These are phyloP conservation scores for Phymorhynchus buccinoides DNA, from an alignment of 1,140 invertebrate species.

Conservation along the genomic window DNA sequence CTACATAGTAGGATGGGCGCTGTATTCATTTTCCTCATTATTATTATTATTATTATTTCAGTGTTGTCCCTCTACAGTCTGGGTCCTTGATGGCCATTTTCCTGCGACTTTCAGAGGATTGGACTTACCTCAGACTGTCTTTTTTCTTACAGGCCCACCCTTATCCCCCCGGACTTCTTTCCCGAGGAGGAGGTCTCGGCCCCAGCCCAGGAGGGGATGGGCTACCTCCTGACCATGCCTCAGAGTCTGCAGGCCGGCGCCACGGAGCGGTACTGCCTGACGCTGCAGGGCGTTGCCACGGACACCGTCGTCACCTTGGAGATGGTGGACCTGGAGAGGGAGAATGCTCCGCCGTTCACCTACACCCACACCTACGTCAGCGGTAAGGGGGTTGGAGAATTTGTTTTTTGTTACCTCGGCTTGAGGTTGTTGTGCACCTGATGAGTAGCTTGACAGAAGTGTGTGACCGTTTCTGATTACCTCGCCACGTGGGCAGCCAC, in stretches of 20 bases:
- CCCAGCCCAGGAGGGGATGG: conserved; percentile 15
- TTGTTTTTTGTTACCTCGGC: too few species aligned
- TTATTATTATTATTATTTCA: too few species aligned
- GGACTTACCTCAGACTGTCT: too few species aligned
- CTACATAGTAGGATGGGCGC: too few species aligned
- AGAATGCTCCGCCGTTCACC: conserved; percentile 7
- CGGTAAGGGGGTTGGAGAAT: not conserved
- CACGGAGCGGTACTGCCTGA: conserved; percentile 53
- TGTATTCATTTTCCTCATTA: too few species aligned
- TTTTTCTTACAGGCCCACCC: conserved; percentile 37
- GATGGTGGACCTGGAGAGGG: not conserved
- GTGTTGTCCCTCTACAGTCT: too few species aligned
- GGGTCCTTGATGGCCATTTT: too few species aligned
- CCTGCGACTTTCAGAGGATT: too few species aligned
- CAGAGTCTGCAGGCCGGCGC: conserved; percentile 47
- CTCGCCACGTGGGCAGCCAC: too few species aligned
- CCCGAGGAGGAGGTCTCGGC: not conserved
- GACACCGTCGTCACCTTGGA: conserved; percentile 20
- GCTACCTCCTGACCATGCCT: conserved; percentile 59
- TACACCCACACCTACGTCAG: conserved; percentile 18
- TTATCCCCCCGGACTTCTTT: not conserved
- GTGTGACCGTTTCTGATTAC: too few species aligned
- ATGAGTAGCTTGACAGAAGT: too few species aligned
- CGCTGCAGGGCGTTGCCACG: conserved; percentile 43
- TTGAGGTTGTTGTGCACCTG: too few species aligned